phyloP scores from a whole-genome alignment of 2,113 vertebrate species.

The Pelmatolapia mariae region DNA sequence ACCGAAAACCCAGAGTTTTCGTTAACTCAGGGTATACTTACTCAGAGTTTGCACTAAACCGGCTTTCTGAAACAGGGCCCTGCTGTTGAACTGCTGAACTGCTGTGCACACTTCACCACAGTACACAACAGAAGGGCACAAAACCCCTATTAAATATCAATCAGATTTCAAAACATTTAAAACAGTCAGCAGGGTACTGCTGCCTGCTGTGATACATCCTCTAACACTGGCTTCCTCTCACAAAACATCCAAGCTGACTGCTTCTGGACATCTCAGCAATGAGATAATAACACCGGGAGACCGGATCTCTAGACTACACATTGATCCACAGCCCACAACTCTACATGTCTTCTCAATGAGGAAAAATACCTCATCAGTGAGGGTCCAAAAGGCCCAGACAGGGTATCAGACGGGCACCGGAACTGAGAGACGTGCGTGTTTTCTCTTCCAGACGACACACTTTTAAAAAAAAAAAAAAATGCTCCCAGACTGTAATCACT shows the following conservation, averaged over 20 bases:
- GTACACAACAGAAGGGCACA: neutral
- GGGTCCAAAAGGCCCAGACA: neutral
- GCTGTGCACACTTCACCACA: neutral
- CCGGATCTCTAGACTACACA: neutral
- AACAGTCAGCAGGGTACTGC: neutral
- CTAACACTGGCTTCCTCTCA: neutral
- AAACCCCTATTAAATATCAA: neutral
- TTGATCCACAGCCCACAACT: neutral
- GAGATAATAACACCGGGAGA: neutral
- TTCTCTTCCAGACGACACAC: neutral
- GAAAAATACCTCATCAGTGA: neutral
- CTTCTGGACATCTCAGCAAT: neutral
- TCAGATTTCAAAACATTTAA: neutral
- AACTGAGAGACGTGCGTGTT: neutral
- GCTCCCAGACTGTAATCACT: neutral
- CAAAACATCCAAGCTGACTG: neutral
- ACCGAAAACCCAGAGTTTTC: too few species aligned
- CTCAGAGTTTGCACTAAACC: too few species aligned
- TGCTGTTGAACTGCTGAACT: neutral
- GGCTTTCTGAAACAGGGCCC: too few species aligned
- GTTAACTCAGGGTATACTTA: too few species aligned
- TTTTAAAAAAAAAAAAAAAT: too few species aligned
- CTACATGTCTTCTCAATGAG: neutral
- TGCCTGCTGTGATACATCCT: slow-evolving; percentile 4
- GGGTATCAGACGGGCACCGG: neutral